phyloP scores from a whole-genome alignment of 2,888 invertebrate species.

The Didymodactylos carnosus region DNA sequence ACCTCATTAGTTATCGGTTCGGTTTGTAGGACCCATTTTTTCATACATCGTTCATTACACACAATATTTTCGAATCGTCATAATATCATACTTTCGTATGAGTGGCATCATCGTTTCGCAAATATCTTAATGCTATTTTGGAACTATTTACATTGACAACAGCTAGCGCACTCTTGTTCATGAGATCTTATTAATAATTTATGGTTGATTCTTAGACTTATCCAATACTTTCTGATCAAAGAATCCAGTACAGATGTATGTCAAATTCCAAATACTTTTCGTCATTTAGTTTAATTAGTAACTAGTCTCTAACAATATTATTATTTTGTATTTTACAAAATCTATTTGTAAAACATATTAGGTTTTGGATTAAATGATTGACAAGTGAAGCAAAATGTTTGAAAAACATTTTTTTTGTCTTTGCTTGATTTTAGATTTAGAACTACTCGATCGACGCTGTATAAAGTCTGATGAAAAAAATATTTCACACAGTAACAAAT shows the following conservation, averaged over 20 bases:
- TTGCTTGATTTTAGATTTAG: not conserved
- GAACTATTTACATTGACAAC: not conserved
- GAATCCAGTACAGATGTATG: too few relatives aligned
- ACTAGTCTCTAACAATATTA: not conserved
- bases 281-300: too few relatives aligned
- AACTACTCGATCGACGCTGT: too few relatives aligned
- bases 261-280: too few relatives aligned
- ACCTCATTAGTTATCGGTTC: not conserved
- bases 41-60: not conserved
- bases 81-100: too few relatives aligned
- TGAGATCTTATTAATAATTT: not conserved
- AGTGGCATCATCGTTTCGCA: too few relatives aligned
- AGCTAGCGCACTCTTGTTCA: not conserved
- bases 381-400: not conserved
- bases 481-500: too few relatives aligned
- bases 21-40: not conserved
- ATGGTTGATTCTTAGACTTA: not conserved
- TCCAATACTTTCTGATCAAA: not conserved
- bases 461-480: too few relatives aligned
- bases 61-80: not conserved
- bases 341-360: too few relatives aligned
- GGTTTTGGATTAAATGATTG: not conserved
- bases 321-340: not conserved
- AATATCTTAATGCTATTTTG: too few relatives aligned
- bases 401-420: too few relatives aligned